A percentile compares a stretch with the other conserved stretches of the same genome.
Evolutionary conservation across 2,797 vertebrate species (phyloP).

Genomic region (Sebastes glaucus): DNA sequence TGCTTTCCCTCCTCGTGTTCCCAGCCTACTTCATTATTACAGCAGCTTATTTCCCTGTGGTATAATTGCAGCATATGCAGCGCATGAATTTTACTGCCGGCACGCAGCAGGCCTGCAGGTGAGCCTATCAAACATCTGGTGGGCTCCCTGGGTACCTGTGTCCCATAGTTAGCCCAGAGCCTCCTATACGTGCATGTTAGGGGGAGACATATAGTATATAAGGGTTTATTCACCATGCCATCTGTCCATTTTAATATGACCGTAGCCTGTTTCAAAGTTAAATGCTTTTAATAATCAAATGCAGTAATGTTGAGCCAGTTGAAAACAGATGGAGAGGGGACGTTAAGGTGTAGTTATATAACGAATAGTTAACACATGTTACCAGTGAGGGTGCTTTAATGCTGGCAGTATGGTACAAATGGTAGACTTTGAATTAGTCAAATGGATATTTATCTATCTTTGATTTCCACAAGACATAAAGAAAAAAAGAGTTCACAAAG

Average conservation of each 20-base stretch:
- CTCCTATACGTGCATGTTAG: slow-evolving; percentile 68
- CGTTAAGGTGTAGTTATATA: slow-evolving; percentile 30
- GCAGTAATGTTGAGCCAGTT: slow-evolving; percentile 48
- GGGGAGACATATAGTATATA: slow-evolving; percentile 74
- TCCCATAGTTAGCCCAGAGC: slow-evolving; percentile 62
- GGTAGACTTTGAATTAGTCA: not conserved
- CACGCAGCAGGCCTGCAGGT: slow-evolving; percentile 77
- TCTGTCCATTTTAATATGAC: slow-evolving; percentile 71
- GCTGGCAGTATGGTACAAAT: not conserved
- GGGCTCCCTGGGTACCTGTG: slow-evolving; percentile 77
- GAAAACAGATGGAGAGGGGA: slow-evolving; percentile 66
- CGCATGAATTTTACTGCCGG: slow-evolving; percentile 77
- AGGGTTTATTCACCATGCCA: slow-evolving; percentile 73
- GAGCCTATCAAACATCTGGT: slow-evolving; percentile 81
- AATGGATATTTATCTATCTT: not conserved
- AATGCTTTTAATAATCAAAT: slow-evolving; percentile 66
- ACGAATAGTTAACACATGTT: slow-evolving; percentile 46
- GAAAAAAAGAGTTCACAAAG: not conserved
- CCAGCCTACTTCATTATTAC: slow-evolving; percentile 73
- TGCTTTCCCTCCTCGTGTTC: slow-evolving; percentile 69
- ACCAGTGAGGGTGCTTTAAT: not conserved
- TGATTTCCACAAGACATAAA: not conserved
- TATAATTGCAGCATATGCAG: slow-evolving; percentile 79
- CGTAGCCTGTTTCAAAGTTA: slow-evolving; percentile 59
- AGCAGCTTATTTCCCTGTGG: slow-evolving; percentile 78